Conservation (phyloP, 2,113 vertebrate species). For the Hippocampus barbouri region DNA sequence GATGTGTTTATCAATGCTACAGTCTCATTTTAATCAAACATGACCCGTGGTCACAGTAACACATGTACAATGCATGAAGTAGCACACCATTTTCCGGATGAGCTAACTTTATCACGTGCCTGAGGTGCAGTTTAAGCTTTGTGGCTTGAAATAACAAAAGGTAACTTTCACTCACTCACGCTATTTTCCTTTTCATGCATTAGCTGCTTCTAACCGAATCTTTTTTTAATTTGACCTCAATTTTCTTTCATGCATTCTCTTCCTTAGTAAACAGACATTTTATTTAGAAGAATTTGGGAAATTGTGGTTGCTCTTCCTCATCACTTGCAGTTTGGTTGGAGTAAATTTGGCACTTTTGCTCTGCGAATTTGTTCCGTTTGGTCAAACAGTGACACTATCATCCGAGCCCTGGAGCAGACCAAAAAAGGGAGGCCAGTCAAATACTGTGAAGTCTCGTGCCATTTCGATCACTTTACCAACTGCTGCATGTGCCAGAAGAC, state of each 20-base stretch:
- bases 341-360: neutral
- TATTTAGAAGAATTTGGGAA: neutral
- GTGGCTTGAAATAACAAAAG: conserved; percentile 3
- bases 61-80: conserved; percentile 24
- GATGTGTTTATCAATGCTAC: conserved; percentile 11
- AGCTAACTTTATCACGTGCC: conserved; percentile 36
- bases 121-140: neutral
- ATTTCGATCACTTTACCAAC: neutral
- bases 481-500: too few relatives aligned
- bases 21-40: conserved; percentile 27
- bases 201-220: neutral
- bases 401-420: neutral
- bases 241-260: neutral
- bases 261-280: neutral
- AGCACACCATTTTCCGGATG: conserved; percentile 15
- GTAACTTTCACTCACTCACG: neutral
- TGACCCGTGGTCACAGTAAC: neutral
- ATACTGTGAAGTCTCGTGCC: neutral
- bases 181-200: conserved; percentile 14
- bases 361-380: neutral
- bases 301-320: too few relatives aligned
- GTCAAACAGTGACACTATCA: neutral
- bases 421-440: neutral
- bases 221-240: neutral
- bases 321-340: too few relatives aligned